A percentile compares a stretch with the other conserved stretches of the same genome.
Conservation (phyloP, 1,140 invertebrate genomes). For the Hylyphantes graminicola region DNA sequence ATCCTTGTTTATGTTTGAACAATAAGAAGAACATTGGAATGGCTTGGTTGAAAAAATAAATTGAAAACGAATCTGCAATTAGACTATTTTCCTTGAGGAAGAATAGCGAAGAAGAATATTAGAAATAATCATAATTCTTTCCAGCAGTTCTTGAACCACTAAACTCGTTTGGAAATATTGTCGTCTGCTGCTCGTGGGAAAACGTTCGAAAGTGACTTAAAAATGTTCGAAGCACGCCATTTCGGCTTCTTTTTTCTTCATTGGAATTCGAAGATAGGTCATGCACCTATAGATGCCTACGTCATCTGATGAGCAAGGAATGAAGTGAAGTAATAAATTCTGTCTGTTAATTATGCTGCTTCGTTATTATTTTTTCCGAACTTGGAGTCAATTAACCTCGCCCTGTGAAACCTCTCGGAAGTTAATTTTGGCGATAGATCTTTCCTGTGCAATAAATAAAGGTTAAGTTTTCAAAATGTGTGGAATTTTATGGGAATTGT, state of each 20-base stretch:
- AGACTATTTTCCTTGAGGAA: slow-evolving; percentile 27
- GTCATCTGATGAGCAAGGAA: no score
- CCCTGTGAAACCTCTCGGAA: no score
- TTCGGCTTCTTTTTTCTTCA: not conserved
- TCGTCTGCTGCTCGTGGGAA: slow-evolving; percentile 31
- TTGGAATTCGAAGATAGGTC: slow-evolving; percentile 9
- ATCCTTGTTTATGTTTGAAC: no score
- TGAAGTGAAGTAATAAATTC: no score
- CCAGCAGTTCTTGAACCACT: no score
- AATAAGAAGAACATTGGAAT: not conserved
- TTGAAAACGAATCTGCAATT: slow-evolving; percentile 41
- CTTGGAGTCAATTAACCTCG: no score
- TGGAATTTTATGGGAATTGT: no score
- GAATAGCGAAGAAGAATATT: slow-evolving; percentile 19
- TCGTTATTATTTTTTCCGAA: no score
- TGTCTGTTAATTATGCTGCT: no score
- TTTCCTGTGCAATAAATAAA: no score
- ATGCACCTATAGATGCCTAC: not conserved
- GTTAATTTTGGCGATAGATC: no score
- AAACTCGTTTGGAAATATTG: slow-evolving; percentile 9
- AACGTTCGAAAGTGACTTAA: slow-evolving; percentile 16
- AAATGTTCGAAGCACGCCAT: not conserved
- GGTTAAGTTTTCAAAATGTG: no score
- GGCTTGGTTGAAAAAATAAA: not conserved
- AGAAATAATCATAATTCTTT: slow-evolving; percentile 15